Base-by-base conservation (phyloP, 2,888 invertebrate genomes). In the Netelia inedita region DNA sequence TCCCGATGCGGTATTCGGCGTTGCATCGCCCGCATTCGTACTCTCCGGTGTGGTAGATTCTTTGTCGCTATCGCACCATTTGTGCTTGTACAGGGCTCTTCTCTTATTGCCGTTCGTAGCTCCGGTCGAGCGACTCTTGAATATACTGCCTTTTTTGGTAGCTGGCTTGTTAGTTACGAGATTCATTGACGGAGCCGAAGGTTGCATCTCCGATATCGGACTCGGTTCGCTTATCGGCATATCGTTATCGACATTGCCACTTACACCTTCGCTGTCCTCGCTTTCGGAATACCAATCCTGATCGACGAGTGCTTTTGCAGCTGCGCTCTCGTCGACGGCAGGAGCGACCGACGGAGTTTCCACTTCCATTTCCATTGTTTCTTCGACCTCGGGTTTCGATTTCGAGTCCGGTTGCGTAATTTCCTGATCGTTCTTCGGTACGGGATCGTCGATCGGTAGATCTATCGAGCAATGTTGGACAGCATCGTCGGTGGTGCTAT, bases 41-140 rank as follows among this genome's bases (percentile, higher is more conserved):
- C 88, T 79, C 43, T 92, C 93, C n/a, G 90, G 75, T 1, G 86
- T 86, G 8, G 75, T 89, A 2, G 92, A 91, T 79, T 94, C 94
- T 79, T 95, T 95, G 86, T 95, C 96, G 91, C 97, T 96, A 92
- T 97, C 97, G 87, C 96, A 96, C 98, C 98, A 98, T 94, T 98
- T 98, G 94, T 98, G 98, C 93, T 96, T 97, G 92, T 98, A 98
- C 50, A 98, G 94, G 80, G 97, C 97, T 69, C 97, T 95, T 46
- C 96, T 93, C 93, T 98, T 97, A 90, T 97, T 96, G 86, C 96
- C 94, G 78, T 96, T 96, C 21, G 95, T 95, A 10, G 95, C 94
- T 76, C 96, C 96, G 87, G 96, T 96, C 87, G 96, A 96, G 81
- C 98, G 96, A 91, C 97, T 97, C 92, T 98, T 98, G 92, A 98